Evolutionary conservation across 1,140 invertebrate species (phyloP).

Genomic region (Meteorus sp.): DNA sequence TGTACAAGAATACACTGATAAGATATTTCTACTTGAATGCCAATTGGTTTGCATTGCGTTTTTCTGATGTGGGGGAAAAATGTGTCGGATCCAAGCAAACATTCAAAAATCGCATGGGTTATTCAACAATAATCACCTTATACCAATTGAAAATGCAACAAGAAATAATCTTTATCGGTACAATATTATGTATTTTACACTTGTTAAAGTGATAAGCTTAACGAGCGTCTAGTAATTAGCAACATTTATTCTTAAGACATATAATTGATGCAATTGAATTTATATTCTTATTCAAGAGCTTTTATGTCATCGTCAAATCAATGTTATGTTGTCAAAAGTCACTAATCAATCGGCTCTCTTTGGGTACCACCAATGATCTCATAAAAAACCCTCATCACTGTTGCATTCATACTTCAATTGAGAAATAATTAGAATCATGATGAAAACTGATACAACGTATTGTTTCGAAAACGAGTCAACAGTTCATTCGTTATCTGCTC

Average conservation of each 20-base stretch:
- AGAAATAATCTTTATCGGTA: not conserved
- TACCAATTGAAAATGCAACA: not conserved
- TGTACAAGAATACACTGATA: too few species aligned
- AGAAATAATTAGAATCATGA: too few species aligned
- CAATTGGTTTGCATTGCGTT: not conserved
- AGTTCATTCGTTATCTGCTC: too few species aligned
- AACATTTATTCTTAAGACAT: conserved; percentile 14
- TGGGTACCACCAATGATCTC: too few species aligned
- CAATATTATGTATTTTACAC: conserved; percentile 15
- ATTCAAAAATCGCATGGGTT: not conserved
- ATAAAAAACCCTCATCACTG: too few species aligned
- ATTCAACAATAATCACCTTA: too few species aligned
- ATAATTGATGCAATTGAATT: conserved; percentile 15
- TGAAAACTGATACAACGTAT: too few species aligned
- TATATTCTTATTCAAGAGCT: conserved; percentile 12
- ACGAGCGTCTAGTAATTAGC: conserved; percentile 12
- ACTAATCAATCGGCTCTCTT: not conserved
- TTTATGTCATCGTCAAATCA: not conserved
- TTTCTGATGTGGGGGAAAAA: not conserved
- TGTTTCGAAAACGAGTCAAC: too few species aligned
- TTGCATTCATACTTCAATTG: too few species aligned
- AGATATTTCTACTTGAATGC: too few species aligned
- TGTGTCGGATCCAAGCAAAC: not conserved
- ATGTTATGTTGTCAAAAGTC: not conserved
- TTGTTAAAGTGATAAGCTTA: conserved; percentile 12